phyloP scores from a whole-genome alignment of 2,888 invertebrate genomes.

The Marronus borbonicus region DNA sequence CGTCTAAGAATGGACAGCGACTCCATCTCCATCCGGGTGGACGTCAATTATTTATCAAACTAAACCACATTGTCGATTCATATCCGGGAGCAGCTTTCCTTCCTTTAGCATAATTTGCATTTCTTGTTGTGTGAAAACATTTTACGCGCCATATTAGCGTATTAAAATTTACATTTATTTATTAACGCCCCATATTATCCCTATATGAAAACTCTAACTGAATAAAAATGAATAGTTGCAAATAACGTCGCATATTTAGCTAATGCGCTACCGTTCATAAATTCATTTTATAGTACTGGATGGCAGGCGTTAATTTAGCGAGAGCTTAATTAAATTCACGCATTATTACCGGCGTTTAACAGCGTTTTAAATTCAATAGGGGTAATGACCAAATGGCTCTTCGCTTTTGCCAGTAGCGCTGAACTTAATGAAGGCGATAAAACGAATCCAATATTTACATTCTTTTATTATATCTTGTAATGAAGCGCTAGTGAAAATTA shows the following conservation, averaged over 20 bases:
- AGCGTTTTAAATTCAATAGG: conserved; percentile 32
- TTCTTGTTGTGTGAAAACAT: too few species aligned
- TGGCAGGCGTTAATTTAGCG: conserved; percentile 38
- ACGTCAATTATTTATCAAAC: too few species aligned
- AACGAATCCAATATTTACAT: background rate
- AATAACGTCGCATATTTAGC: conserved; percentile 41
- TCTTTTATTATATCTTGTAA: too few species aligned
- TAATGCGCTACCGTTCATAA: conserved; percentile 22
- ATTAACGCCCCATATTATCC: too few species aligned
- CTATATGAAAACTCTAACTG: background rate
- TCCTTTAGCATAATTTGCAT: too few species aligned
- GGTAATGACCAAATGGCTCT: conserved; percentile 16
- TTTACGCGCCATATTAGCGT: too few species aligned
- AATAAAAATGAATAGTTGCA: conserved; percentile 6
- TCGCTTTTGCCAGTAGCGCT: background rate
- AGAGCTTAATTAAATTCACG: conserved; percentile 41
- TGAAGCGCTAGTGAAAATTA: too few species aligned
- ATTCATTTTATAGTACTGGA: conserved; percentile 28
- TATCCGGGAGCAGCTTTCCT: too few species aligned
- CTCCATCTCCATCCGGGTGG: too few species aligned
- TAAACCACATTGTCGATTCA: too few species aligned
- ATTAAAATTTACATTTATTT: too few species aligned
- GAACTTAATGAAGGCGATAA: conserved; percentile 4
- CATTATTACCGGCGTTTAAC: conserved; percentile 36
- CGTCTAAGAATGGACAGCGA: too few species aligned